phyloP scores from a whole-genome alignment of 2,113 vertebrate genomes.

The Otocyon megalotis region DNA sequence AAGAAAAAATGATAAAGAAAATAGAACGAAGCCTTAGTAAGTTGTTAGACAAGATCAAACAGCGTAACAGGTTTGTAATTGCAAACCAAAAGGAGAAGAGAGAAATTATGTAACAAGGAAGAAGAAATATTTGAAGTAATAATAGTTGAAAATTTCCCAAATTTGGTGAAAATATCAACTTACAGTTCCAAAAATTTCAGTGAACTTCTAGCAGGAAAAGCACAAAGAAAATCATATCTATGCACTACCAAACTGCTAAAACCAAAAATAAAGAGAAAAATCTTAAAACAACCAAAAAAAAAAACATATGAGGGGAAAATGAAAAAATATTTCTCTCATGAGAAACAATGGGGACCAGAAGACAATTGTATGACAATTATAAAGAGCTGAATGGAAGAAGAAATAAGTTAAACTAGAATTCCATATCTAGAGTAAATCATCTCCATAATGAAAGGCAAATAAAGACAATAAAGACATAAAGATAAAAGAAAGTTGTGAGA shows the following conservation, averaged over 20 bases:
- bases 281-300: not conserved
- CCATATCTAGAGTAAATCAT: not conserved
- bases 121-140: not conserved
- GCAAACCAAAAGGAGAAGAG: not conserved
- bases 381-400: not conserved
- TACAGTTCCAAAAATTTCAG: not conserved
- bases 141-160: not conserved
- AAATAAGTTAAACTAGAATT: not conserved
- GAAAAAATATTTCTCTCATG: not conserved
- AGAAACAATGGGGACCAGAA: not conserved
- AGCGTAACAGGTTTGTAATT: not conserved
- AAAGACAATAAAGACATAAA: not conserved
- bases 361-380: not conserved
- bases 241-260: not conserved
- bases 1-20: conserved; percentile 9
- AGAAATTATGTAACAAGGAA: not conserved
- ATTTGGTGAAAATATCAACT: not conserved
- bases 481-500: not conserved
- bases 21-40: not conserved
- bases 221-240: not conserved
- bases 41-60: not conserved
- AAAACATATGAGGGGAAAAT: not conserved
- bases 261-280: not conserved
- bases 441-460: not conserved
- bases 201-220: not conserved